Conservation (phyloP, 2,888 invertebrate genomes). For the Nezara viridula region DNA sequence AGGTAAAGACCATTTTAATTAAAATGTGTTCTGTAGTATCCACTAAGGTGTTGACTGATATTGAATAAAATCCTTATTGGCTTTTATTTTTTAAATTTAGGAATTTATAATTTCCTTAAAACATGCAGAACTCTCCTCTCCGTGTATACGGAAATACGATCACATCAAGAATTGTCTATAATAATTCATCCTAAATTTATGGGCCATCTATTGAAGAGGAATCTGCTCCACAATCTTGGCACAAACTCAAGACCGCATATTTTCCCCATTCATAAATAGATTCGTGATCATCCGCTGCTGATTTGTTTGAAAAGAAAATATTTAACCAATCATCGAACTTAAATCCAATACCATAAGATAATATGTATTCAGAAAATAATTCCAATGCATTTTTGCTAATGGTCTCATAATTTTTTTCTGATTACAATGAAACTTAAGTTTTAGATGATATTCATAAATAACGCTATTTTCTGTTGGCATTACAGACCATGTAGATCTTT, state of each 20-base stretch:
- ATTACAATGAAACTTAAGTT: no score
- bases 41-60: no score
- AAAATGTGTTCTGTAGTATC: no score
- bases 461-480: no score
- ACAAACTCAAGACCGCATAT: conserved; percentile 32
- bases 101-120: no score
- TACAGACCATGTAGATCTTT: no score
- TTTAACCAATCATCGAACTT: background rate
- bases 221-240: conserved; percentile 25
- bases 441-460: no score
- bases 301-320: background rate
- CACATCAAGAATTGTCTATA: background rate
- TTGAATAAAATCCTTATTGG: no score
- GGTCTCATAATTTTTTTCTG: no score
- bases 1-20: no score
- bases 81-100: no score
- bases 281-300: background rate
- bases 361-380: background rate
- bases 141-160: background rate
- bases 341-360: background rate
- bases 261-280: conserved; percentile 44
- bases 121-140: background rate
- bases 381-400: no score
- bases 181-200: background rate
- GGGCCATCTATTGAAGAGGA: background rate